Conservation (phyloP, 1,140 invertebrate species). For the Drosophila ficusphila region DNA sequence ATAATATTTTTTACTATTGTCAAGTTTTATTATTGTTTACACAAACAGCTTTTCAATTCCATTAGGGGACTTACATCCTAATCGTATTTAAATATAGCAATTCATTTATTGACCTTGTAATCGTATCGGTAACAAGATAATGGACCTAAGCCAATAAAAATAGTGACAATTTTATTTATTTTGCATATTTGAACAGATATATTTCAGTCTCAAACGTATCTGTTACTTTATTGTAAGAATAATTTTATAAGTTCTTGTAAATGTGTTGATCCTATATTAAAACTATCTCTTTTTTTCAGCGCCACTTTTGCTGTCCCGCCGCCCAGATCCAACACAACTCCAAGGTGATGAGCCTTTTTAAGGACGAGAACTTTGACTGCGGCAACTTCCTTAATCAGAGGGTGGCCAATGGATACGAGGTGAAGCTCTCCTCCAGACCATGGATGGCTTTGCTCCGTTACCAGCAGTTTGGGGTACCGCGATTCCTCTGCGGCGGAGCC, state of each 20-base stretch:
- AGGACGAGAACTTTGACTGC: conserved; percentile 45
- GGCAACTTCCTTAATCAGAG: conserved; percentile 67
- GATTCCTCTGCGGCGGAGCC: conserved; percentile 84
- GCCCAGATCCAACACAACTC: conserved; percentile 67
- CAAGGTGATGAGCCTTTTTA: conserved; percentile 60
- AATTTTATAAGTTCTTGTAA: too few species aligned
- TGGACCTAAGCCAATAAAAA: too few species aligned
- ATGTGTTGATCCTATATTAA: too few species aligned
- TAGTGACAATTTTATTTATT: neutral
- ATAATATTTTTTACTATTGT: too few species aligned
- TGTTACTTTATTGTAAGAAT: too few species aligned
- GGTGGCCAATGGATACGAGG: conserved; percentile 81
- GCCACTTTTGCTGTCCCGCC: conserved; percentile 60
- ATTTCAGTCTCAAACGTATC: too few species aligned
- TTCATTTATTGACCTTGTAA: neutral
- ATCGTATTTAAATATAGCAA: neutral
- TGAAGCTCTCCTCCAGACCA: conserved; percentile 85
- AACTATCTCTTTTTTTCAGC: too few species aligned
- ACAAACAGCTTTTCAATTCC: neutral
- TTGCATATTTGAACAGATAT: too few species aligned
- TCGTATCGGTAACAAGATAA: too few species aligned
- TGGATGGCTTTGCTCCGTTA: conserved; percentile 86
- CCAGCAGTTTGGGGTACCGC: conserved; percentile 27
- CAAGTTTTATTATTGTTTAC: too few species aligned
- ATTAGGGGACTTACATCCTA: neutral